phyloP scores from a whole-genome alignment of 2,888 invertebrate genomes.

The Macrosiphum euphorbiae region DNA sequence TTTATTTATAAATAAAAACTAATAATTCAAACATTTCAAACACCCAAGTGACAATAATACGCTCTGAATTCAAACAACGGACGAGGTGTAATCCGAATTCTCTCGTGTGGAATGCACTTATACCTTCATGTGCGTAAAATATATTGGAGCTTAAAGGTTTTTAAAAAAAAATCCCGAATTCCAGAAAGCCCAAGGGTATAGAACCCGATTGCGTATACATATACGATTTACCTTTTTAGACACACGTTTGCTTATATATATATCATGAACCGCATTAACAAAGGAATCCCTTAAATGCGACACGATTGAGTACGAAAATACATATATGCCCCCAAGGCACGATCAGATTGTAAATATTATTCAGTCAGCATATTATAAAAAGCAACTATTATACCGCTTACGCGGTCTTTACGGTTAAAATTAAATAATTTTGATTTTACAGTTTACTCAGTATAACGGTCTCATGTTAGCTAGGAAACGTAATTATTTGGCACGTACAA shows the following conservation, averaged over 20 bases:
- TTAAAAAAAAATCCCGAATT: neutral
- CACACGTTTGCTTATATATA: neutral
- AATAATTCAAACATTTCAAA: conserved; percentile 26
- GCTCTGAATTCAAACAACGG: neutral
- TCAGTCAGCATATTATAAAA: neutral
- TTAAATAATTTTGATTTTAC: neutral
- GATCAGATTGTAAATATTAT: neutral
- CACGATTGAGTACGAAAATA: neutral
- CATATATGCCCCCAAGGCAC: neutral
- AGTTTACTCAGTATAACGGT: neutral
- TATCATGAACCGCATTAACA: neutral
- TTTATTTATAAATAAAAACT: neutral
- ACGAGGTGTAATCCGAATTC: neutral
- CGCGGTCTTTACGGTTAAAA: neutral
- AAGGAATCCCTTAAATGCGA: neutral
- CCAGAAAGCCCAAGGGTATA: neutral
- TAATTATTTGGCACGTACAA: neutral
- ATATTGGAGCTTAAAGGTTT: neutral
- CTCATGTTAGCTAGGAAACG: neutral
- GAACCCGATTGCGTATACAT: neutral
- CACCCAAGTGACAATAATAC: neutral
- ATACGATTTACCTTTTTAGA: neutral
- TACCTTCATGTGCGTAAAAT: neutral
- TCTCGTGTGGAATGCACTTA: neutral
- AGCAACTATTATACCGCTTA: neutral